phyloP scores from a whole-genome alignment of 1,140 invertebrate species.

The Uloborus diversus region DNA sequence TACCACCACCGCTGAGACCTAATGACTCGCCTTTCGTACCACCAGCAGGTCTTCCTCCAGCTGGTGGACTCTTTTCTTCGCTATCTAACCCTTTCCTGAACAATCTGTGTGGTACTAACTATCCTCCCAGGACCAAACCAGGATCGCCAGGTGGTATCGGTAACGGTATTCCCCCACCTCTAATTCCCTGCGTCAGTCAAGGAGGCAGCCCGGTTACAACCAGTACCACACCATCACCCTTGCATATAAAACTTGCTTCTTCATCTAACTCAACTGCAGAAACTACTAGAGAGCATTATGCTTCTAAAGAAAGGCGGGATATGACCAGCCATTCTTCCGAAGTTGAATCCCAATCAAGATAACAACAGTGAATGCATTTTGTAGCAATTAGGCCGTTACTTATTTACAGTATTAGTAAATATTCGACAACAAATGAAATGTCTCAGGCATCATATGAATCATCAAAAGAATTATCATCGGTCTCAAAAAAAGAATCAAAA shows the following conservation, averaged over 20 bases:
- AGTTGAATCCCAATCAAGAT: conserved; percentile 45
- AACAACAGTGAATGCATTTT: conserved; percentile 22
- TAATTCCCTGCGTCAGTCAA: conserved; percentile 25
- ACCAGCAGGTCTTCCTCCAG: not conserved
- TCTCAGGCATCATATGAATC: conserved; percentile 8
- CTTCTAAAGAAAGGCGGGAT: conserved; percentile 20
- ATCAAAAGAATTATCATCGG: not conserved
- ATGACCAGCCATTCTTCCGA: not conserved
- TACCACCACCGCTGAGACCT: conserved; percentile 32
- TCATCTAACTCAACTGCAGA: conserved; percentile 15
- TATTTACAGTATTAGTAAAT: conserved; percentile 49
- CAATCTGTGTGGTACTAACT: not conserved
- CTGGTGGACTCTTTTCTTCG: conserved; percentile 15
- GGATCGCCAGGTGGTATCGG: conserved; percentile 24
- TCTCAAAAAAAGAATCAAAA: not conserved
- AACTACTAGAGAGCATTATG: not conserved
- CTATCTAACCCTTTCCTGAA: conserved; percentile 29
- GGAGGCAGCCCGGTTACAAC: conserved; percentile 15
- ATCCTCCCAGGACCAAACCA: conserved; percentile 25
- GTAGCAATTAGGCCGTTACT: conserved; percentile 41
- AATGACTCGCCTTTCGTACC: conserved; percentile 29
- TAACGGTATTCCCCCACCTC: conserved; percentile 35
- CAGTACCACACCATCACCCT: conserved; percentile 24
- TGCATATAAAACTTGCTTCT: conserved; percentile 20
- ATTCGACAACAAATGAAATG: conserved; percentile 10